Base-by-base conservation (phyloP, 2,113 vertebrate genomes). In the Sceloporus tristichus region DNA sequence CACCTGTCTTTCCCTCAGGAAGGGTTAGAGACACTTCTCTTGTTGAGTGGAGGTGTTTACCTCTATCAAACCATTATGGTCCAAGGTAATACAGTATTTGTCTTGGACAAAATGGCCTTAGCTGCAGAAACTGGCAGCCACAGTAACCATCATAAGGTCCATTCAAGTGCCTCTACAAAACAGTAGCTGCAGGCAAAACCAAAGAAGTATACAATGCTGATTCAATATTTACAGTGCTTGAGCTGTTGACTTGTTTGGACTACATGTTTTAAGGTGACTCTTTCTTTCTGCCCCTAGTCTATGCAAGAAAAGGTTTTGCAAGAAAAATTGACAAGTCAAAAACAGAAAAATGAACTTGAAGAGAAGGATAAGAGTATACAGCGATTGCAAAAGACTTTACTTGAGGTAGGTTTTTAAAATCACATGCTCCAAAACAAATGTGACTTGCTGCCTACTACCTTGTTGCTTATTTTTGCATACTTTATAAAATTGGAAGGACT, bases 291-390 rank as follows among this genome's bases (percentile, higher is more conserved):
- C 93, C 70, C 38, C 68, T 90, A 98, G 98, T 96, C 96, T 88
- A 91, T 97, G 92, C 97, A 98, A 93, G 97, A 97, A 86, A 97
- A 94, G 86, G 94, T 98, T 91, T 92, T 93, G 42, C 96, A 97
- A 93, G 97, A 98, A 92, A 96, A 96, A 90, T 83, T 92, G 11
- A 7, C 93, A 73, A 88, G 96, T 75, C 96, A 97, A 74, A 97
- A 96, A 90, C 94, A 98, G 87, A 88, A 94, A 84, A 94, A 94
- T 91, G 97, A 97, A 19, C 94, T 97, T 68, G 95, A 94, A 91
- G 97, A 97, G 81, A 97, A 97, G 89, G 97, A 97, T 87, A 96
- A 94, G 70, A 95, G 90, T 82, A 91, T 97, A 79, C 94, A 96
- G 77, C 90, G 91, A 42, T 89, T 98, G 79, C 95, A 96, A 77